phyloP scores from a whole-genome alignment of 2,888 invertebrate species.

The Ochropleura leucogaster region DNA sequence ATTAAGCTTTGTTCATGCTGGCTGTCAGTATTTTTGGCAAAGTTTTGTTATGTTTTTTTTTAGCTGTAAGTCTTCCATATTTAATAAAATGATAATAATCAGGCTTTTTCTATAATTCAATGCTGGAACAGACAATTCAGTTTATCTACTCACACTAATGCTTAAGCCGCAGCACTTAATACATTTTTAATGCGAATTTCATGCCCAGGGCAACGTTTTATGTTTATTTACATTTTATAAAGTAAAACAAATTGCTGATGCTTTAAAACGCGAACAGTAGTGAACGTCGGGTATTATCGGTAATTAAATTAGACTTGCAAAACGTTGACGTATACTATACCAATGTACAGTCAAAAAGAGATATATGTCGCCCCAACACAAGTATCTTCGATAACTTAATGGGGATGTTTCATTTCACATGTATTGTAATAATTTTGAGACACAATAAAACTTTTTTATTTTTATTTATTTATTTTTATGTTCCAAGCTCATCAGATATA shows the following conservation, averaged over 20 bases:
- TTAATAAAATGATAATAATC: background rate
- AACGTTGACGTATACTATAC: conserved; percentile 41
- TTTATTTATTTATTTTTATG: too few species aligned
- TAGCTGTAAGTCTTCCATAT: too few species aligned
- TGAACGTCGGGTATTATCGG: conserved; percentile 62
- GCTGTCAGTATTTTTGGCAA: too few species aligned
- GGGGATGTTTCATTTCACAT: too few species aligned
- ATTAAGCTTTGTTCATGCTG: too few species aligned
- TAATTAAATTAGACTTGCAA: conserved; percentile 71
- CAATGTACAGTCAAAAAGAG: background rate
- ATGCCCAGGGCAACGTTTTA: conserved; percentile 25
- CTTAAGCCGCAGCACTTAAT: background rate
- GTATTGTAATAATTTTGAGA: too few species aligned
- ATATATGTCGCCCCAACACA: too few species aligned
- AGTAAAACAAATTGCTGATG: conserved; percentile 51
- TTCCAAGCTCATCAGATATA: too few species aligned
- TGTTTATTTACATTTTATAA: conserved; percentile 44
- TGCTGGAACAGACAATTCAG: background rate
- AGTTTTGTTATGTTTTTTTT: too few species aligned
- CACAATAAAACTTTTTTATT: too few species aligned
- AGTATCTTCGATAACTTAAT: too few species aligned
- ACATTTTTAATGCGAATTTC: conserved; percentile 21
- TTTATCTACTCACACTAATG: background rate
- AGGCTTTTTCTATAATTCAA: background rate
- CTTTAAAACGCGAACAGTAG: conserved; percentile 56